Evolutionary conservation across 2,113 vertebrate species (phyloP).

Genomic region (Callipepla californica): DNA sequence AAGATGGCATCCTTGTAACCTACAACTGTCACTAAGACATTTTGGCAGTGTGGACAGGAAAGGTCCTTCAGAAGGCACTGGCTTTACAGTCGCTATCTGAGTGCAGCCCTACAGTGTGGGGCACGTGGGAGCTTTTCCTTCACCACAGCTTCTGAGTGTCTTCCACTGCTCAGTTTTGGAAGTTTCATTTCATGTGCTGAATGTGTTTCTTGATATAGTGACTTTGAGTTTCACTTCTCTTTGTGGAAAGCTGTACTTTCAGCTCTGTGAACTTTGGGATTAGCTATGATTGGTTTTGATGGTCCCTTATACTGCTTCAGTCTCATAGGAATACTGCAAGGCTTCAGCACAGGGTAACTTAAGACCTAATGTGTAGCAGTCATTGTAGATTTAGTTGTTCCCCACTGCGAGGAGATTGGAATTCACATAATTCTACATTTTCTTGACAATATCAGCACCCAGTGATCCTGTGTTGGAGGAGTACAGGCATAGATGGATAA

Average conservation of each 20-base stretch:
- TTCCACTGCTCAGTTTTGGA: background rate
- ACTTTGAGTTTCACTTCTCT: background rate
- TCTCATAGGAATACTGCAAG: background rate
- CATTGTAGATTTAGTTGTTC: background rate
- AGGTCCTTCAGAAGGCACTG: background rate
- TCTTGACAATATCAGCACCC: background rate
- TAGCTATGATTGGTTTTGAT: background rate
- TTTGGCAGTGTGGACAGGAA: background rate
- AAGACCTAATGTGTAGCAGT: background rate
- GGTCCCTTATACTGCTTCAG: background rate
- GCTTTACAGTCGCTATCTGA: background rate
- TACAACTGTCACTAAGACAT: background rate
- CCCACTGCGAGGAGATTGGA: background rate
- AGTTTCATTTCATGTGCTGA: background rate
- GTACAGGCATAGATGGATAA: background rate
- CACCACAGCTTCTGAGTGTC: background rate
- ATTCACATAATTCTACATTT: background rate
- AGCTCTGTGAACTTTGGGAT: background rate
- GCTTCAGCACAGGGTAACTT: background rate
- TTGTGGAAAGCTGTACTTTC: accelerated
- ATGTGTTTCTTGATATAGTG: background rate
- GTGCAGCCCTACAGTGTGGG: accelerated
- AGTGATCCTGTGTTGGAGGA: background rate
- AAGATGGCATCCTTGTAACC: background rate
- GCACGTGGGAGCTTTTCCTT: background rate